Evolutionary conservation across 2,888 invertebrate genomes (phyloP).

Genomic region (Cinara cedri): DNA sequence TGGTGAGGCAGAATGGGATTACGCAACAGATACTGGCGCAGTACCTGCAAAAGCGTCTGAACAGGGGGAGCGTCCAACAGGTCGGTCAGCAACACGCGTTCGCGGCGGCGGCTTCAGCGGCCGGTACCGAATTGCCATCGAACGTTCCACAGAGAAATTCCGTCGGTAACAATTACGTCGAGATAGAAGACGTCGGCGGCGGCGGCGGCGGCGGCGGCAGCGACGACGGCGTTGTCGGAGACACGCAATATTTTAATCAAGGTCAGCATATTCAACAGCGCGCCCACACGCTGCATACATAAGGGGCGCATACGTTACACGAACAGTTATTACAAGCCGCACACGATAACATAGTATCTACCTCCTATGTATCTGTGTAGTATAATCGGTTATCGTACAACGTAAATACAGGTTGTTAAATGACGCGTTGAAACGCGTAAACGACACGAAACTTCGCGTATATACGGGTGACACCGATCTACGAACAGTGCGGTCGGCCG

Average conservation of each 20-base stretch:
- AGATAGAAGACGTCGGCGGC: constrained; percentile 7
- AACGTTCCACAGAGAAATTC: constrained; percentile 7
- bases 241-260: constrained; percentile 35
- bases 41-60: constrained; percentile 75
- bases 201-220: constrained; percentile 13
- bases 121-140: neutral
- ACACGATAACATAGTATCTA: too few species aligned
- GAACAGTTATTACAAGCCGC: too few species aligned
- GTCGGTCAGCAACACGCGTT: constrained; percentile 14
- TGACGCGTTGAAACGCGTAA: too few species aligned
- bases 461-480: too few species aligned
- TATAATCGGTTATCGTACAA: too few species aligned
- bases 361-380: too few species aligned
- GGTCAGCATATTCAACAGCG: constrained; percentile 12
- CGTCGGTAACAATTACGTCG: constrained; percentile 27
- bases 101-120: neutral
- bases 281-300: neutral
- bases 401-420: too few species aligned
- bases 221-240: constrained; percentile 24
- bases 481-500: too few species aligned
- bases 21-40: constrained; percentile 78
- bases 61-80: constrained; percentile 74
- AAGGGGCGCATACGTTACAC: neutral
- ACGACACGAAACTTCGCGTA: too few species aligned
- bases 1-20: constrained; percentile 72